Evolutionary conservation across 2,797 vertebrate genomes (phyloP).

Genomic region (Enteromius fasciolatus): DNA sequence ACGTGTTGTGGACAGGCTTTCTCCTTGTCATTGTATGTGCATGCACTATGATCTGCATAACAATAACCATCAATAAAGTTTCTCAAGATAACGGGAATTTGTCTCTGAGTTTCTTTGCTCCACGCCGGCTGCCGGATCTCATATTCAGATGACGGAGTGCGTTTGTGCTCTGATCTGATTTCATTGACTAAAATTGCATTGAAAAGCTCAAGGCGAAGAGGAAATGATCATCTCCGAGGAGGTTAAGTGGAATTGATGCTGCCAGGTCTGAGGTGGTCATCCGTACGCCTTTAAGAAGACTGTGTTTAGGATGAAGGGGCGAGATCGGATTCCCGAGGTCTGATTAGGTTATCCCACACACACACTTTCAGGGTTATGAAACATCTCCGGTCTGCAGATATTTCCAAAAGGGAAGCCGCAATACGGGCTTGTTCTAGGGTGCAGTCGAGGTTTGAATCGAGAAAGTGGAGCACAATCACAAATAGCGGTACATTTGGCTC

Average conservation of each 20-base stretch:
- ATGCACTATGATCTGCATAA: slow-evolving; percentile 95
- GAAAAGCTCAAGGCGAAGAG: slow-evolving; percentile 53
- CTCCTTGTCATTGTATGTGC: slow-evolving; percentile 95
- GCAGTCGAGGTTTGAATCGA: neutral
- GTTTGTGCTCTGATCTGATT: slow-evolving; percentile 59
- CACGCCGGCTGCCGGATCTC: slow-evolving; percentile 35
- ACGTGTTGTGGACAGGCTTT: slow-evolving; percentile 94
- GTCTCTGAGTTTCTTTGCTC: slow-evolving; percentile 51
- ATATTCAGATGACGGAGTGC: slow-evolving; percentile 55
- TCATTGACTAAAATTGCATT: slow-evolving; percentile 58
- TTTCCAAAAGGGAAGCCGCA: slow-evolving; percentile 36
- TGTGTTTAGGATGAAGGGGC: slow-evolving; percentile 44
- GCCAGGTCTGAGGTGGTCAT: slow-evolving; percentile 54
- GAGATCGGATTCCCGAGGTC: slow-evolving; percentile 46
- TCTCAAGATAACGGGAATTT: slow-evolving; percentile 80
- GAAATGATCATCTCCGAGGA: slow-evolving; percentile 50
- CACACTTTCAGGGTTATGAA: slow-evolving; percentile 58
- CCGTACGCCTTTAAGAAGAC: slow-evolving; percentile 39
- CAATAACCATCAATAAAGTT: slow-evolving; percentile 98
- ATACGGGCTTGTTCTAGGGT: slow-evolving; percentile 5
- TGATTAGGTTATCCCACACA: slow-evolving; percentile 51
- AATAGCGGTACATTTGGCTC: neutral
- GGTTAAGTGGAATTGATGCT: slow-evolving; percentile 59
- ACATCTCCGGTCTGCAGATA: slow-evolving; percentile 47
- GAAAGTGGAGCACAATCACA: neutral